Conservation (phyloP, 2,797 vertebrate species). For the Periparus ater region DNA sequence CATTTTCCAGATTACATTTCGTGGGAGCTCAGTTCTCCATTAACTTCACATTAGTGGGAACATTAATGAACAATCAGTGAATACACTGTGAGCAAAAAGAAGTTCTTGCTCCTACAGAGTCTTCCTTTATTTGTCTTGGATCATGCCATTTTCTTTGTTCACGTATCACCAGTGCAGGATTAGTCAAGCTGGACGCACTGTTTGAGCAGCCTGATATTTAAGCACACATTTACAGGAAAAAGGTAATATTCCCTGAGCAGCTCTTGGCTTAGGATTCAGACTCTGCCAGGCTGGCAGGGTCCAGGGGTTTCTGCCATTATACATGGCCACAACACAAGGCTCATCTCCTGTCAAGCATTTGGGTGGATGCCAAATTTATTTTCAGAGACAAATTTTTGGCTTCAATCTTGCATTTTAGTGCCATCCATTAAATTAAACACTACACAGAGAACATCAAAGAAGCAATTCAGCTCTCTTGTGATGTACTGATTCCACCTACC, state of each 20-base stretch:
- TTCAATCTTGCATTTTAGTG: background rate
- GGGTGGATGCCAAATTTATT: background rate
- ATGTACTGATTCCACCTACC: background rate
- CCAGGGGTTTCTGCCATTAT: background rate
- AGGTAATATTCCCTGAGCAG: background rate
- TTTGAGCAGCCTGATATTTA: background rate
- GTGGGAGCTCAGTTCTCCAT: background rate
- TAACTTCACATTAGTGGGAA: background rate
- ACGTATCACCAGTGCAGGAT: background rate
- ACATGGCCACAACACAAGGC: background rate
- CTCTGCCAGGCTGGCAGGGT: background rate
- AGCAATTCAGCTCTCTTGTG: background rate
- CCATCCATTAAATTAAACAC: background rate
- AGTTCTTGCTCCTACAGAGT: background rate
- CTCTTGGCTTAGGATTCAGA: background rate
- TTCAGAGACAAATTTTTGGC: conserved; percentile 20
- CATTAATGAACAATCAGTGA: background rate
- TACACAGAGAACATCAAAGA: background rate
- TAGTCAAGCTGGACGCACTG: background rate
- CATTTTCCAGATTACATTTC: background rate
- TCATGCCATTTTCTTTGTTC: background rate
- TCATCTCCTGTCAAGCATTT: background rate
- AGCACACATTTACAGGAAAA: background rate
- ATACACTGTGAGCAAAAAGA: background rate
- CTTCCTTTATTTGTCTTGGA: conserved; percentile 6